Evolutionary conservation across 2,113 vertebrate species (phyloP).

Genomic region (Cettia cetti): DNA sequence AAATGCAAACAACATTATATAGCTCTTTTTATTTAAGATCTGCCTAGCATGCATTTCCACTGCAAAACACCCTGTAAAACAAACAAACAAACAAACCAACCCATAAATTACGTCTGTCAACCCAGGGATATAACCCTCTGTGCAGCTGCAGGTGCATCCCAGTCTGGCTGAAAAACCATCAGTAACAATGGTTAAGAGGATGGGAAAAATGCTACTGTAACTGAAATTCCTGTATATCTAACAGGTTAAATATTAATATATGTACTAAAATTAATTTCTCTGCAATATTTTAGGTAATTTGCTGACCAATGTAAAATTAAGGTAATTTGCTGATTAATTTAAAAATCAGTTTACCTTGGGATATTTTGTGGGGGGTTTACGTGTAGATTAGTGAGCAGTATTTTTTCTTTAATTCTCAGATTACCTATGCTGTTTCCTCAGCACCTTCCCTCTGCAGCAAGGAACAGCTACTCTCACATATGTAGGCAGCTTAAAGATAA

Average conservation of each 20-base stretch:
- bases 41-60: background rate
- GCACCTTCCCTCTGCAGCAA: background rate
- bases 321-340: background rate
- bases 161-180: background rate
- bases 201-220: background rate
- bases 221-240: background rate
- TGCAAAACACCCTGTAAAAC: background rate
- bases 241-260: background rate
- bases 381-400: background rate
- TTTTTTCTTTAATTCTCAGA: background rate
- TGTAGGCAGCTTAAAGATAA: fast-evolving
- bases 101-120: background rate
- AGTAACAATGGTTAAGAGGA: background rate
- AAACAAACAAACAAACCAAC: background rate
- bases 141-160: background rate
- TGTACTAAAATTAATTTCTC: background rate
- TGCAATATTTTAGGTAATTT: background rate
- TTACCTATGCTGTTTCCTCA: background rate
- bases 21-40: background rate
- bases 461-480: background rate
- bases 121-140: background rate
- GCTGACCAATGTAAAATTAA: background rate
- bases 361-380: background rate
- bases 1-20: background rate
- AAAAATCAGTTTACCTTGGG: background rate